Evolutionary conservation across 2,888 invertebrate species (phyloP).

Genomic region (Zhengitettix transpicula): DNA sequence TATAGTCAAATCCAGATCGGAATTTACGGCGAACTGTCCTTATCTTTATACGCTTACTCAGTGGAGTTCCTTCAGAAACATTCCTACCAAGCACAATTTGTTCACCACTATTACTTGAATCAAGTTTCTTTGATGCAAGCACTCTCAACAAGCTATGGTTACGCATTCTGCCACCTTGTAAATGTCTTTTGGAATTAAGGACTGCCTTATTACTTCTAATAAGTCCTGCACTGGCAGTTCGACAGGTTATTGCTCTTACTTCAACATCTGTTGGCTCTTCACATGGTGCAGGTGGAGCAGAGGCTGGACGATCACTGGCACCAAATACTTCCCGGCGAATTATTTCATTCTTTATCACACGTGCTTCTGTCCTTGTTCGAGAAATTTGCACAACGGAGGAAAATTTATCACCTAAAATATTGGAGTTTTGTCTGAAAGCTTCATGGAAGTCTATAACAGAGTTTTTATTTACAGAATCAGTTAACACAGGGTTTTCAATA

Average conservation of each 20-base stretch:
- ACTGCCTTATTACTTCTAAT: conserved; percentile 24
- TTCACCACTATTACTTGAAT: no score
- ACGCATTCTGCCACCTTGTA: conserved; percentile 17
- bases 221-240: conserved; percentile 23
- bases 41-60: conserved; percentile 38
- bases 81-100: no score
- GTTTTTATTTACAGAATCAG: conserved; percentile 49
- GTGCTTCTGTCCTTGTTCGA: conserved; percentile 57
- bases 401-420: conserved; percentile 42
- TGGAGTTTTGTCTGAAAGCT: conserved; percentile 43
- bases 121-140: conserved; percentile 15
- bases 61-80: neutral
- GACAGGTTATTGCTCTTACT: conserved; percentile 3
- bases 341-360: conserved; percentile 53
- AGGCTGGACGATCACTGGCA: conserved; percentile 54
- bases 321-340: conserved; percentile 73
- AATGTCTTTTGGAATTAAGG: conserved; percentile 23
- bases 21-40: conserved; percentile 55
- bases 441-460: conserved; percentile 48
- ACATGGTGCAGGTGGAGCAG: conserved; percentile 53
- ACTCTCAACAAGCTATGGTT: conserved; percentile 18
- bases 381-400: conserved; percentile 54
- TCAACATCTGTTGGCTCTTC: conserved; percentile 18
- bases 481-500: conserved; percentile 33
- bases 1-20: conserved; percentile 76